Evolutionary conservation across 2,797 vertebrate genomes (phyloP), one percentile per base, ranked within the genome.

Genomic region (Nyctalus aviator): DNA sequence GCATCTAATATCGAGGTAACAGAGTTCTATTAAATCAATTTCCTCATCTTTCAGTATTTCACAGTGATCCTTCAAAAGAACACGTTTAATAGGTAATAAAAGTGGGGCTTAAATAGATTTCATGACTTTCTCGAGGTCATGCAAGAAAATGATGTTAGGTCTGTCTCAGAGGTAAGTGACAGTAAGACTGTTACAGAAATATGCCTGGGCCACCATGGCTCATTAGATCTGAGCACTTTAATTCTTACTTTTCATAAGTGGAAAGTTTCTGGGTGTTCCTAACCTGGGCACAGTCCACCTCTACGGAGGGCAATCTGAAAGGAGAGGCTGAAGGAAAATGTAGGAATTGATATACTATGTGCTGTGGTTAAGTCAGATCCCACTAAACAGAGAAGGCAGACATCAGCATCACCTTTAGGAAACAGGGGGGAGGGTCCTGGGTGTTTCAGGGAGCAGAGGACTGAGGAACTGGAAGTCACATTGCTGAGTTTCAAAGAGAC

Each of bases 31-130:
- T 85, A 55, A 85, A 48, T 64, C 75, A n/a, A 10, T 68, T 27
- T 41, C 81, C 21, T 88, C 35, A 6, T 48, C 71, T 93, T 77
- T 78, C 30, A 78, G 41, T 23, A 82, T 59, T 91, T 93, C 25
- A 83, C 5, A 64, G 27, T 50, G 57, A 50, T 32, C 25, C 62
- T 78, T 88, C 44, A 50, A 41, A 50, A 41, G 50, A 21, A 44
- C 7, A 12, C 35, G 82, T 44, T 50, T 68, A 44, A 84, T 11
- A 81, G 10, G 44, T 76, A 82, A 79, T 41, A 83, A 95, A 94
- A 87, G 15, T 77, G 41, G 50, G 6, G 2, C 72, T 30, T 62
- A 55, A 66, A 55, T 44, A 73, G 3, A 55, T 72, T 79, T 73
- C 18, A 18, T 62, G 64, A 59, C n/a, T 93, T 88, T 82, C 27